These are phyloP conservation scores for Microtus californicus DNA, from an alignment of 2,797 vertebrate genomes.

Conservation along the genomic window DNA sequence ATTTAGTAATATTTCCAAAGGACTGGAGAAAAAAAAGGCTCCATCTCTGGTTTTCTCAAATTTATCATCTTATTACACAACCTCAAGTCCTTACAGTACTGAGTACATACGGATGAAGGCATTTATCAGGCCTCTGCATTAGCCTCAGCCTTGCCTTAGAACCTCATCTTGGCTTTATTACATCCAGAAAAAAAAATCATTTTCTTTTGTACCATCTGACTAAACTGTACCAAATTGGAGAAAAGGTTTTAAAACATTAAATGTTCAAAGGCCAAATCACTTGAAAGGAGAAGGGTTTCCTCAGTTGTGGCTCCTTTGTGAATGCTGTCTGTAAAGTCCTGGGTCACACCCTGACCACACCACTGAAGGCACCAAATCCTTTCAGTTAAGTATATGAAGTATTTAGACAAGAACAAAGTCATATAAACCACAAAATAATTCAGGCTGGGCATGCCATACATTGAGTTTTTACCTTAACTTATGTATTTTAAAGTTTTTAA, in stretches of 20 bases:
- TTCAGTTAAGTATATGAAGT: slow-evolving; percentile 71
- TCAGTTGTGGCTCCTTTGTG: slow-evolving; percentile 69
- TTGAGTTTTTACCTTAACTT: slow-evolving; percentile 53
- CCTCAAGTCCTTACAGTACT: background rate
- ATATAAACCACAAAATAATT: slow-evolving; percentile 76
- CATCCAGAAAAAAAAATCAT: background rate
- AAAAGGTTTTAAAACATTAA: slow-evolving; percentile 39
- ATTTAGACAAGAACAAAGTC: slow-evolving; percentile 72
- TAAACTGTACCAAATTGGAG: slow-evolving; percentile 43
- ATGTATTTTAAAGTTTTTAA: slow-evolving; percentile 56
- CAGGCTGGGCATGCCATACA: slow-evolving; percentile 60
- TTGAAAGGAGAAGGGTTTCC: slow-evolving; percentile 42
- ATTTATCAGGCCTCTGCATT: background rate
- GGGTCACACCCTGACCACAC: slow-evolving; percentile 65
- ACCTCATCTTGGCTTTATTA: background rate
- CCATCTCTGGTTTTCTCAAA: background rate
- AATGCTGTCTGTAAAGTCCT: slow-evolving; percentile 53
- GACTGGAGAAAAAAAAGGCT: background rate
- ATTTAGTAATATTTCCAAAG: slow-evolving; percentile 48
- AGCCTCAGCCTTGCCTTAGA: background rate
- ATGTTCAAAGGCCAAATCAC: slow-evolving; percentile 68
- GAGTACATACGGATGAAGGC: background rate
- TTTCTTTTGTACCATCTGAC: slow-evolving; percentile 28
- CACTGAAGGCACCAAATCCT: slow-evolving; percentile 52
- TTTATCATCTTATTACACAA: background rate